Evolutionary conservation across 2,888 invertebrate species (phyloP).

Genomic region (Aleiodes testaceus): DNA sequence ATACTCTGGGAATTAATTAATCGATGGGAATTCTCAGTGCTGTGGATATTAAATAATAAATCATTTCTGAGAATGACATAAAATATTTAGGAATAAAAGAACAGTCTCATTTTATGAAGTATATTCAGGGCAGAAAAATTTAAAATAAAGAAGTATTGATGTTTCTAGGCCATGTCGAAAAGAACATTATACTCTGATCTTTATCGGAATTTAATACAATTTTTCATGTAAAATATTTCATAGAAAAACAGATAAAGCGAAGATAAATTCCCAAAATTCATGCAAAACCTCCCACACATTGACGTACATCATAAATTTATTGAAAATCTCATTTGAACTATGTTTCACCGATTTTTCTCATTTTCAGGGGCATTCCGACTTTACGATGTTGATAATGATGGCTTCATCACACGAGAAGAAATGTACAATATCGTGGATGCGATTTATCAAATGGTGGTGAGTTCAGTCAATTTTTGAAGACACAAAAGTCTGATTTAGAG

Average conservation of each 20-base stretch:
- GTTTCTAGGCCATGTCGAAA: no score
- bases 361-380: slow-evolving; percentile 93
- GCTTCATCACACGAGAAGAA: slow-evolving; percentile 95
- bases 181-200: no score
- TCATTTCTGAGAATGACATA: no score
- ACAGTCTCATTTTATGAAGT: no score
- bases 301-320: background rate
- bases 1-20: background rate
- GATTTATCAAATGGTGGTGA: slow-evolving; percentile 98
- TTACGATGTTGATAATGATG: slow-evolving; percentile 97
- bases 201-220: no score
- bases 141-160: no score
- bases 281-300: slow-evolving; percentile 1
- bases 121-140: no score
- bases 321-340: background rate
- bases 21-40: no score
- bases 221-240: no score
- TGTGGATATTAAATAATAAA: no score
- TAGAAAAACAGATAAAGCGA: no score
- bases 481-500: background rate
- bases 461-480: slow-evolving; percentile 68
- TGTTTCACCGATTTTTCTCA: background rate
- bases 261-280: background rate
- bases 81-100: no score
- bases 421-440: slow-evolving; percentile 98